Evolutionary conservation across 1,140 invertebrate genomes (phyloP).

Genomic region (Drosophila sucinea): DNA sequence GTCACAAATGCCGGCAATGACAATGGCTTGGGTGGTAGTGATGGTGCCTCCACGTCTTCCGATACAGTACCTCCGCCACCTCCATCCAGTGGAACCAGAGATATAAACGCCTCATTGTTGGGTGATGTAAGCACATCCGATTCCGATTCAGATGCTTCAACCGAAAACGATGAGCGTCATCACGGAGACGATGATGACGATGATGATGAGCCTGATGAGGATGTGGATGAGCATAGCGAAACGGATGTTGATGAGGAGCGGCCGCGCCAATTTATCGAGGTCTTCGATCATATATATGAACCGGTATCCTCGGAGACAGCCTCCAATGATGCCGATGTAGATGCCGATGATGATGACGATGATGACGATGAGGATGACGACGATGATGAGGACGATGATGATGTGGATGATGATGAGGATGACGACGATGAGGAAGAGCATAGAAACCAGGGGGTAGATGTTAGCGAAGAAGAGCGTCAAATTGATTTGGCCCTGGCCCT

Average conservation of each 20-base stretch:
- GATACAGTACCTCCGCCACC: slow-evolving; percentile 38
- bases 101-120: slow-evolving; percentile 56
- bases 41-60: slow-evolving; percentile 62
- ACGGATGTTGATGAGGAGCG: slow-evolving; percentile 84
- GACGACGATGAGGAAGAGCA: slow-evolving; percentile 18
- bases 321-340: slow-evolving; percentile 74
- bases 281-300: slow-evolving; percentile 84
- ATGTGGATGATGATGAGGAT: slow-evolving; percentile 52
- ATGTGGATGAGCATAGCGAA: slow-evolving; percentile 87
- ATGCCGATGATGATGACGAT: slow-evolving; percentile 73
- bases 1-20: slow-evolving; percentile 26
- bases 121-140: slow-evolving; percentile 72
- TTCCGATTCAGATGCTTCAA: slow-evolving; percentile 81
- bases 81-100: slow-evolving; percentile 21
- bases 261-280: slow-evolving; percentile 78
- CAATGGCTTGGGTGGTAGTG: slow-evolving; percentile 83
- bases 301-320: slow-evolving; percentile 84
- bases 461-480: slow-evolving; percentile 22
- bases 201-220: slow-evolving; percentile 85
- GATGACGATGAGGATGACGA: slow-evolving; percentile 64
- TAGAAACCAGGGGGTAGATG: slow-evolving; percentile 15
- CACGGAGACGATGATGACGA: slow-evolving; percentile 81
- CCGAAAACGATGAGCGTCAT: slow-evolving; percentile 84
- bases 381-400: slow-evolving; percentile 53
- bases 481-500: slow-evolving; percentile 60